These are phyloP conservation scores for Epinotia nisella DNA, from an alignment of 2,888 invertebrate genomes.

Conservation along the genomic window DNA sequence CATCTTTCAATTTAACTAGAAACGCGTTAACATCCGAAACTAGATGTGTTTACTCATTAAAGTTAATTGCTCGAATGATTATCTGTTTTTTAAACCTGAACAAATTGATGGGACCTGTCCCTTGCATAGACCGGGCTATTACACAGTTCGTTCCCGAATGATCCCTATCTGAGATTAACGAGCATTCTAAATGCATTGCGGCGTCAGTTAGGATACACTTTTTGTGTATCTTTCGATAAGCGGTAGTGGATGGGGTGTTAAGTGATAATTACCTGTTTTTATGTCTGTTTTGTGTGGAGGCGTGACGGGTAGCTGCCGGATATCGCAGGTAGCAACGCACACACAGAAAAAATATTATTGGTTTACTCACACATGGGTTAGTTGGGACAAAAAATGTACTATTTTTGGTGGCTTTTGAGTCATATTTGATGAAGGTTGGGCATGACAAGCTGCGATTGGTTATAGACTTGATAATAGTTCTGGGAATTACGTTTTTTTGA, in stretches of 20 bases:
- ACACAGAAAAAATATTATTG: slow-evolving; percentile 57
- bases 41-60: slow-evolving; percentile 65
- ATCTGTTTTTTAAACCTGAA: slow-evolving; percentile 61
- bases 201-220: slow-evolving; percentile 49
- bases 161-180: slow-evolving; percentile 45
- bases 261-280: slow-evolving; percentile 64
- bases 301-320: slow-evolving; percentile 72
- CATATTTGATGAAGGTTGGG: slow-evolving; percentile 42
- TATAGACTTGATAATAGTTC: slow-evolving; percentile 13
- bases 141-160: slow-evolving; percentile 49
- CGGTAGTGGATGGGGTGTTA: slow-evolving; percentile 67
- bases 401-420: slow-evolving; percentile 39
- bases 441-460: slow-evolving; percentile 11
- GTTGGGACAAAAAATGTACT: slow-evolving; percentile 45
- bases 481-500: slow-evolving; percentile 4
- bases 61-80: slow-evolving; percentile 67
- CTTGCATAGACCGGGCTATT: slow-evolving; percentile 54
- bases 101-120: slow-evolving; percentile 63
- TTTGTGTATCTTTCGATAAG: slow-evolving; percentile 52
- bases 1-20: slow-evolving; percentile 36
- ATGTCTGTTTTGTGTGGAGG: slow-evolving; percentile 69
- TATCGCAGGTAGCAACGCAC: slow-evolving; percentile 79
- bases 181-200: slow-evolving; percentile 54
- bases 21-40: slow-evolving; percentile 49
- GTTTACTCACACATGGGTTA: slow-evolving; percentile 9